These are phyloP conservation scores for Cuniculus paca DNA, from an alignment of 2,797 vertebrate species.

Conservation along the genomic window DNA sequence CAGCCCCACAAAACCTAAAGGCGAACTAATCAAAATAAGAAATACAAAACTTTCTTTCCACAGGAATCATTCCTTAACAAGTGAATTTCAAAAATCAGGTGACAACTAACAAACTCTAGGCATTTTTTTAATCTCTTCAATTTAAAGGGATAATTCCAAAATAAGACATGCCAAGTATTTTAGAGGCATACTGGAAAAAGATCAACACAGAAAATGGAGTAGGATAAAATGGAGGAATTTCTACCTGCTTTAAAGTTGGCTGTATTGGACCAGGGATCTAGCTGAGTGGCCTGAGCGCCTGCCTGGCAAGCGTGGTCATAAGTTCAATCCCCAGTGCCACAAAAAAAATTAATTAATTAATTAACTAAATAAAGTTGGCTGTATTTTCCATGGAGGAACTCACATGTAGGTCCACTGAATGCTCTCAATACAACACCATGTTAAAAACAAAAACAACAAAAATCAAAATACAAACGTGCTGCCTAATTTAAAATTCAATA, in stretches of 20 bases:
- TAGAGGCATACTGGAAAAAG: slow-evolving; percentile 34
- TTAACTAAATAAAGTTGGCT: slow-evolving; percentile 5
- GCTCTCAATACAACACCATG: background rate
- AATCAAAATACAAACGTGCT: slow-evolving; percentile 27
- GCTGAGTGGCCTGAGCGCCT: too few relatives aligned
- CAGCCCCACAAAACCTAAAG: slow-evolving; percentile 60
- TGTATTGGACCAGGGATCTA: too few relatives aligned
- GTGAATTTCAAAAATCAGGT: slow-evolving; percentile 67
- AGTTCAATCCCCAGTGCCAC: too few relatives aligned
- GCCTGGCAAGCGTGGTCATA: too few relatives aligned
- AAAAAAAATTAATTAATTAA: too few relatives aligned
- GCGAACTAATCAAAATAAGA: slow-evolving; percentile 76
- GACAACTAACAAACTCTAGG: slow-evolving; percentile 65
- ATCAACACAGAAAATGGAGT: slow-evolving; percentile 2
- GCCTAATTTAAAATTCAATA: slow-evolving; percentile 54
- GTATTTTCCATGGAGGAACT: background rate
- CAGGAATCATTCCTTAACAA: slow-evolving; percentile 69
- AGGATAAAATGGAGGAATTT: background rate
- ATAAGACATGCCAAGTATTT: slow-evolving; percentile 41
- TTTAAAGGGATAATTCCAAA: slow-evolving; percentile 41
- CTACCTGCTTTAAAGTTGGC: slow-evolving; percentile 2
- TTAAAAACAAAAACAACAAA: background rate
- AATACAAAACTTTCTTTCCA: slow-evolving; percentile 66
- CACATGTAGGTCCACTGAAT: background rate
- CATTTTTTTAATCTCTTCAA: slow-evolving; percentile 61